phyloP scores from a whole-genome alignment of 2,888 invertebrate genomes.

The Agriopis marginaria region DNA sequence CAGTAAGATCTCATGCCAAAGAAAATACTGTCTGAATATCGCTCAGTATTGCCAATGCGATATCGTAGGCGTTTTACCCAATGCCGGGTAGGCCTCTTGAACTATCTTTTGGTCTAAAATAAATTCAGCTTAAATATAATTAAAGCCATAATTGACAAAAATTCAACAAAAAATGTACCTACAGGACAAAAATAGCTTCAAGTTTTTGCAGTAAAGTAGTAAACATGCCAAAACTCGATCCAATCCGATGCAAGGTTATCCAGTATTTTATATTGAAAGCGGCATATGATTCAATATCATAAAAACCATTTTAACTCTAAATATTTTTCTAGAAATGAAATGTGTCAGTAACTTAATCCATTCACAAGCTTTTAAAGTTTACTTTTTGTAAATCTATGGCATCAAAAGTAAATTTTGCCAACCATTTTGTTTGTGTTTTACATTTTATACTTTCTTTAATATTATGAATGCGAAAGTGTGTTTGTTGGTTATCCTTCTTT shows the following conservation, averaged over 20 bases:
- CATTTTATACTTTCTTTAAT: no score
- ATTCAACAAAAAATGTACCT: slow-evolving; percentile 9
- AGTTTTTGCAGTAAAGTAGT: slow-evolving; percentile 17
- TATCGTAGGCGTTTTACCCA: no score
- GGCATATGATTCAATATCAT: neutral
- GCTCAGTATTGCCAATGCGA: no score
- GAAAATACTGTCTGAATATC: no score
- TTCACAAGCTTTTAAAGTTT: no score
- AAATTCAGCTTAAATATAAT: neutral
- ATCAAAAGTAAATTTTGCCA: no score
- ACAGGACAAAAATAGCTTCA: slow-evolving; percentile 27
- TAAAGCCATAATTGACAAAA: slow-evolving; percentile 4
- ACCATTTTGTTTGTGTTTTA: no score
- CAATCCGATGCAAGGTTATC: slow-evolving; percentile 16
- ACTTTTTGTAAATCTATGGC: no score
- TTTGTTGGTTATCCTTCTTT: no score
- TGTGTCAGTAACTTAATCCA: no score
- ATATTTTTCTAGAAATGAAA: neutral
- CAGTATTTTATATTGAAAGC: slow-evolving; percentile 1
- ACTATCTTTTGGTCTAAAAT: neutral
- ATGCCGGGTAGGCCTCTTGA: neutral
- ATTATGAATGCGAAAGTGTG: no score
- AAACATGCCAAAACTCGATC: slow-evolving; percentile 24
- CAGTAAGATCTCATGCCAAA: no score
- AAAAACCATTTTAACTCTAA: neutral